A percentile compares a stretch with the other conserved stretches of the same genome.
phyloP scores from a whole-genome alignment of 2,797 vertebrate genomes.

The Lagorchestes hirsutus region DNA sequence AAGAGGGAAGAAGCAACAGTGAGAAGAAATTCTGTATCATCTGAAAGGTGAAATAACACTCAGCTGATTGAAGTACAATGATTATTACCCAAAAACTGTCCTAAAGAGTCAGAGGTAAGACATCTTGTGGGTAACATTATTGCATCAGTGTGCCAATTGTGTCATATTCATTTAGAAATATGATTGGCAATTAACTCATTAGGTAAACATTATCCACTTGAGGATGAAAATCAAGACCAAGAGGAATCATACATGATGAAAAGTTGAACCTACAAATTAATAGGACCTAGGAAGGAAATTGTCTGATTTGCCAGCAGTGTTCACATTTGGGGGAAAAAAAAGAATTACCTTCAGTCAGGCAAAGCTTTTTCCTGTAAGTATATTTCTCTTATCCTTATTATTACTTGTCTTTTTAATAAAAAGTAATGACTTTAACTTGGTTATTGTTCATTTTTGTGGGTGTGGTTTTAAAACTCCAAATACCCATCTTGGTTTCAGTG shows the following conservation, averaged over 20 bases:
- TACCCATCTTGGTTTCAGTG: neutral
- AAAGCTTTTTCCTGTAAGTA: conserved; percentile 72
- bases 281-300: conserved; percentile 74
- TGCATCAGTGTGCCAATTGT: neutral
- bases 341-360: conserved; percentile 76
- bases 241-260: conserved; percentile 61
- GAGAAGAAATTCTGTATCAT: conserved; percentile 73
- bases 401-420: conserved; percentile 68
- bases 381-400: conserved; percentile 61
- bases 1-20: conserved; percentile 59
- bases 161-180: conserved; percentile 8
- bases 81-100: conserved; percentile 35
- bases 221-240: conserved; percentile 62
- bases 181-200: conserved; percentile 50
- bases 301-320: conserved; percentile 54
- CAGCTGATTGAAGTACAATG: neutral
- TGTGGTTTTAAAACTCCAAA: neutral
- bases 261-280: conserved; percentile 52
- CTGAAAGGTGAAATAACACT: conserved; percentile 52
- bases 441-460: conserved; percentile 71
- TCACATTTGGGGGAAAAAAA: conserved; percentile 70
- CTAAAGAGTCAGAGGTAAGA: conserved; percentile 55
- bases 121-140: neutral
- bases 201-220: conserved; percentile 63
- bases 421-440: conserved; percentile 20